phyloP scores from a whole-genome alignment of 2,797 vertebrate genomes.

The Heteromormyrus szaboi region DNA sequence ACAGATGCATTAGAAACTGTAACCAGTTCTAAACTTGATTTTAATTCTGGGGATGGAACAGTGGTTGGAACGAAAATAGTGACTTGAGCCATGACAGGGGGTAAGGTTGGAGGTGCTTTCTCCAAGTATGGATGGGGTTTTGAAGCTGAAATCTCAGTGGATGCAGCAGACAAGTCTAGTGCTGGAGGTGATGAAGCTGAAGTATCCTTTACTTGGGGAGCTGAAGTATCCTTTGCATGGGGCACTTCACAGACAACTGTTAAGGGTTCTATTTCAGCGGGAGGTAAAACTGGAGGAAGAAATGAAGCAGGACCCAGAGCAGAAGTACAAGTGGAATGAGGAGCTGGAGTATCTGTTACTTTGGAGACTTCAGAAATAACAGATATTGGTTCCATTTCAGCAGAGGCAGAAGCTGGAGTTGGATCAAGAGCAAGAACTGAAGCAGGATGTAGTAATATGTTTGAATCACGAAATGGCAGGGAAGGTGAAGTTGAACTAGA shows the following conservation, averaged over 20 bases:
- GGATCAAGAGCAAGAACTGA: background rate
- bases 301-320: background rate
- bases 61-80: background rate
- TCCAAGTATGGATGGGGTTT: background rate
- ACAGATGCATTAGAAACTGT: background rate
- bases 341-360: background rate
- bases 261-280: conserved; percentile 7
- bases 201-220: background rate
- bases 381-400: background rate
- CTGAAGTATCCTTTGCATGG: conserved; percentile 6
- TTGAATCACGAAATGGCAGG: background rate
- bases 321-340: background rate
- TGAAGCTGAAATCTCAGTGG: background rate
- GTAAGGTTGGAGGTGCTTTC: background rate
- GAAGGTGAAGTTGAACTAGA: background rate
- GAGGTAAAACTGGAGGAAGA: background rate
- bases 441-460: background rate
- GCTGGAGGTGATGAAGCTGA: conserved; percentile 15
- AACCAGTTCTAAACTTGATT: background rate
- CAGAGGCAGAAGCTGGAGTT: background rate
- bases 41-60: background rate
- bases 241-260: conserved; percentile 10
- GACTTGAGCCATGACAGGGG: background rate
- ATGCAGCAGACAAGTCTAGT: conserved; percentile 31
- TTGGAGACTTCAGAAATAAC: conserved; percentile 17